phyloP scores from a whole-genome alignment of 2,888 invertebrate genomes.

The Pegoplata infirma region DNA sequence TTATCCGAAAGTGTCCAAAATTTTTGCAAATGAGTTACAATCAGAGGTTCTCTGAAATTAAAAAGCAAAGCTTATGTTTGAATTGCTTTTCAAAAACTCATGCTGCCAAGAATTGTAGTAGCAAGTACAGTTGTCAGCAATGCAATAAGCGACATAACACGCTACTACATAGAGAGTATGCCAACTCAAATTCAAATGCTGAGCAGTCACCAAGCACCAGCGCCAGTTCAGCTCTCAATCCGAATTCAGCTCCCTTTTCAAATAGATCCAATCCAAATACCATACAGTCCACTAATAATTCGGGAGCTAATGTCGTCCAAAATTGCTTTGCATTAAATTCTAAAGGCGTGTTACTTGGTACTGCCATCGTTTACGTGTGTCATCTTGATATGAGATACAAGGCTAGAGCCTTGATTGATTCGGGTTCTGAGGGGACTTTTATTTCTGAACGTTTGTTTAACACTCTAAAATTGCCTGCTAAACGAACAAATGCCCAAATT shows the following conservation, averaged over 20 bases:
- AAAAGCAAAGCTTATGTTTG: neutral
- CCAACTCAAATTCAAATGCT: neutral
- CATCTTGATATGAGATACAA: neutral
- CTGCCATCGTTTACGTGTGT: constrained; percentile 18
- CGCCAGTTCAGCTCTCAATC: neutral
- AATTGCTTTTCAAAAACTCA: constrained; percentile 21
- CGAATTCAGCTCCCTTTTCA: neutral
- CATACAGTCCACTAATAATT: constrained; percentile 29
- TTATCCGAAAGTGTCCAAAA: constrained; percentile 39
- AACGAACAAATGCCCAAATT: constrained; percentile 3
- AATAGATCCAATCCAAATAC: neutral
- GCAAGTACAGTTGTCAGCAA: constrained; percentile 14
- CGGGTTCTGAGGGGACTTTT: constrained; percentile 51
- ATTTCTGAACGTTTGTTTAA: constrained; percentile 33
- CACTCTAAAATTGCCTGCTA: constrained; percentile 7
- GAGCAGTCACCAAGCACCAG: neutral
- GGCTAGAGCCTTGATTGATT: constrained; percentile 41
- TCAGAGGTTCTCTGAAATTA: neutral
- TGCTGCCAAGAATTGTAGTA: constrained; percentile 4
- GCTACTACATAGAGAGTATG: neutral
- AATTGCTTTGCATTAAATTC: neutral
- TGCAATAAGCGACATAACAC: constrained; percentile 31
- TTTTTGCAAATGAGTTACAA: constrained; percentile 31
- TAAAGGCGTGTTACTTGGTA: constrained; percentile 28
- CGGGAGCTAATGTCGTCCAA: too few relatives aligned